These are phyloP conservation scores for Cyclina sinensis DNA, from an alignment of 1,140 invertebrate species.

Conservation along the genomic window DNA sequence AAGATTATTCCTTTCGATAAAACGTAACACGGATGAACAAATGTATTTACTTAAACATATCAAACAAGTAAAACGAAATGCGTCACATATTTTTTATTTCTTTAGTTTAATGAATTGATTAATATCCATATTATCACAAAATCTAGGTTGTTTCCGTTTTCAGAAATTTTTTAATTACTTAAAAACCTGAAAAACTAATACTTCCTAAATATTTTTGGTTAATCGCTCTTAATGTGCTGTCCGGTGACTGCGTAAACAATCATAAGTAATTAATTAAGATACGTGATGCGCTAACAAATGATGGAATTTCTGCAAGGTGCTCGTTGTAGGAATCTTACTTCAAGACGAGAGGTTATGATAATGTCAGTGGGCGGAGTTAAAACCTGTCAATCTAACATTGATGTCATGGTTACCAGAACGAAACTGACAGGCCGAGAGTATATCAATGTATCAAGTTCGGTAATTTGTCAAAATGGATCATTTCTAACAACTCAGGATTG, in stretches of 20 bases:
- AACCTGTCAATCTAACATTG: neutral
- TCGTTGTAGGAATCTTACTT: neutral
- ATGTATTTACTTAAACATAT: no score
- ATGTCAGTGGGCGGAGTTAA: constrained; percentile 32
- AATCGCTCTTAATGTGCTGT: neutral
- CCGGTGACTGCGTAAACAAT: neutral
- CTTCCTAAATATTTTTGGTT: no score
- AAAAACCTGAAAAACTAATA: no score
- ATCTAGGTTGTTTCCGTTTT: no score
- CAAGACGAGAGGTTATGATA: constrained; percentile 7
- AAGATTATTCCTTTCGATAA: no score
- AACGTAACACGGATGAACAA: no score
- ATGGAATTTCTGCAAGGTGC: constrained; percentile 24
- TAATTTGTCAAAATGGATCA: constrained; percentile 55
- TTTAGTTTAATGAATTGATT: no score
- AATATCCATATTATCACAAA: no score
- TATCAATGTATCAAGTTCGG: constrained; percentile 34
- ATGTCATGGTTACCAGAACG: constrained; percentile 40
- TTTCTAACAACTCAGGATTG: constrained; percentile 34
- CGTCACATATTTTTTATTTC: no score
- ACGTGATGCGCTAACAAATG: constrained; percentile 11
- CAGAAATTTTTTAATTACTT: no score
- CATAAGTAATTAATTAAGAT: constrained; percentile 30
- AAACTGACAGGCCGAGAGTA: constrained; percentile 34
- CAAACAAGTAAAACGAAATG: no score